A percentile compares a stretch with the other conserved stretches of the same genome.
Conservation (phyloP, 2,113 vertebrate genomes). For the Meleagris gallopavo region DNA sequence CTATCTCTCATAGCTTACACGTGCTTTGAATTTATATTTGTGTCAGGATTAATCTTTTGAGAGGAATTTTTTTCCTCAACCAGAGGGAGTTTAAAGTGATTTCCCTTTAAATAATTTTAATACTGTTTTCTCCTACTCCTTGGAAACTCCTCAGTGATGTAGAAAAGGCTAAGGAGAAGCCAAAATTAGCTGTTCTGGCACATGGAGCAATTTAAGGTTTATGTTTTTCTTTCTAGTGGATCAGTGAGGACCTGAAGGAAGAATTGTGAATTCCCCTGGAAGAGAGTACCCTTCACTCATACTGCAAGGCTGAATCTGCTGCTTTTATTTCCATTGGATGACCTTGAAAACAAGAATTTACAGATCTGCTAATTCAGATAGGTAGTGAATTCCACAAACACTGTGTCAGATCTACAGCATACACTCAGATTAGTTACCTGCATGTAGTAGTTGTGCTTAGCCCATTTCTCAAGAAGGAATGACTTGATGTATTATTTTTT, state of each 20-base stretch:
- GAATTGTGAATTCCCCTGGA: neutral
- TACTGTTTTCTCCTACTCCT: neutral
- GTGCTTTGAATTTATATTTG: neutral
- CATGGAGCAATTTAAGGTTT: neutral
- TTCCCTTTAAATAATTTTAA: neutral
- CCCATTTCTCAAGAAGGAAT: neutral
- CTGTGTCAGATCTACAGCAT: rapidly evolving
- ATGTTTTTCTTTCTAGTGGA: neutral
- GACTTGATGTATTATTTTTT: neutral
- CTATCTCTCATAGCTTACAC: neutral
- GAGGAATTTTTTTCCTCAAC: neutral
- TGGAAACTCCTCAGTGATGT: neutral
- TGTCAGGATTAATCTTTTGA: neutral
- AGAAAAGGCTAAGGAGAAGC: neutral
- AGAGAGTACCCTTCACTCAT: neutral
- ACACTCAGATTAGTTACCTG: neutral
- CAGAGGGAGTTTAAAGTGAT: neutral
- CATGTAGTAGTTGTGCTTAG: rapidly evolving
- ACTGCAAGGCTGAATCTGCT: neutral
- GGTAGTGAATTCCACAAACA: neutral
- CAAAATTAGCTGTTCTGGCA: neutral
- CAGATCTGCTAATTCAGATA: neutral
- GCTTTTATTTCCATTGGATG: neutral
- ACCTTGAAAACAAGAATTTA: neutral
- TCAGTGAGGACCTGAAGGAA: neutral